Percentiles rank a stretch among this genome's conserved stretches.
These are phyloP conservation scores for Rhagoletis pomonella DNA, from an alignment of 1,140 invertebrate species.

Conservation along the genomic window DNA sequence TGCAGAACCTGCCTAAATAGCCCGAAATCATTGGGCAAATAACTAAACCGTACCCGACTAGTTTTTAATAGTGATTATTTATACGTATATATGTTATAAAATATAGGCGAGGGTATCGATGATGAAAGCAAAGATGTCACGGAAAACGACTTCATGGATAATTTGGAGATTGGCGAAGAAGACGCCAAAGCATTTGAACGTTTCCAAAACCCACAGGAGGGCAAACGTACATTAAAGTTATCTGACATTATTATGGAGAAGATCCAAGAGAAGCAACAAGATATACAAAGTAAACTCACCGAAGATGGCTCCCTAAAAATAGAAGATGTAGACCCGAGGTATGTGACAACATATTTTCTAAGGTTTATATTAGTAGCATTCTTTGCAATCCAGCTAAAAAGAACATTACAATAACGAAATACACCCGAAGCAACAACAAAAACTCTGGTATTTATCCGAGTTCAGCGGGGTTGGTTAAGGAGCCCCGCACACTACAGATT, in stretches of 20 bases:
- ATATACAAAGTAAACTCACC: slow-evolving; percentile 90
- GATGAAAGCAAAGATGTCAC: slow-evolving; percentile 75
- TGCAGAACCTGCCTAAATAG: too few relatives aligned
- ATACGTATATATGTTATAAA: slow-evolving; percentile 36
- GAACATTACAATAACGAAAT: too few relatives aligned
- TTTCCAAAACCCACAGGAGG: slow-evolving; percentile 85
- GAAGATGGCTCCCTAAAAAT: slow-evolving; percentile 83
- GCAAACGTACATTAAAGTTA: slow-evolving; percentile 80
- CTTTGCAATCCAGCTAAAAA: too few relatives aligned
- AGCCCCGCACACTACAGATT: too few relatives aligned
- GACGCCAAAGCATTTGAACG: slow-evolving; percentile 90
- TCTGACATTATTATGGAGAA: slow-evolving; percentile 95
- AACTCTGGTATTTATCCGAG: too few relatives aligned
- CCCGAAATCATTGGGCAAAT: too few relatives aligned
- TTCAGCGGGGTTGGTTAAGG: too few relatives aligned
- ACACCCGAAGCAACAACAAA: too few relatives aligned
- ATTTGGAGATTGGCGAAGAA: slow-evolving; percentile 87
- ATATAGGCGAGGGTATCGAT: slow-evolving; percentile 73
- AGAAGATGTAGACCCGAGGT: slow-evolving; percentile 85
- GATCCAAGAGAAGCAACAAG: slow-evolving; percentile 93
- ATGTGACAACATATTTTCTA: background rate
- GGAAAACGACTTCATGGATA: slow-evolving; percentile 79
- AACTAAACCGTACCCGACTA: too few relatives aligned
- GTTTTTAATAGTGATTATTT: background rate
- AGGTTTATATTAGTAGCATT: too few relatives aligned